A percentile compares a stretch with the other conserved stretches of the same genome.
Conservation (phyloP, 53 echinoderm and acorn worm species). For the Stichopus horrens region DNA sequence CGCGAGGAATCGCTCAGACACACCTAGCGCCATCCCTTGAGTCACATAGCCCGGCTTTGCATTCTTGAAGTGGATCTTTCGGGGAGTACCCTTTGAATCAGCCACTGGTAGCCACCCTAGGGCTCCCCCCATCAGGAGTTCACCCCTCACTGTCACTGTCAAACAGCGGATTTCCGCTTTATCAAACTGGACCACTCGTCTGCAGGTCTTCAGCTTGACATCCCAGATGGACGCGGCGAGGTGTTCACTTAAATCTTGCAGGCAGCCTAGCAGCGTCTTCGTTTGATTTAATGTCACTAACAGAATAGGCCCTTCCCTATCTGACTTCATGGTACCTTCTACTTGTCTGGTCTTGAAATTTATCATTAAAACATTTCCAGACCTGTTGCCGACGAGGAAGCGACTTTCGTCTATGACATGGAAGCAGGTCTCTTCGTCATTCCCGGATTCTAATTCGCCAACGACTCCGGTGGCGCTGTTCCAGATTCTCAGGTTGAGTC, state of each 20-base stretch:
- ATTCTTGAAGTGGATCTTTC: not conserved
- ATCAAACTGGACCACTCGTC: not conserved
- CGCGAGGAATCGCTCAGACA: not conserved
- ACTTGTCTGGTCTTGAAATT: not conserved
- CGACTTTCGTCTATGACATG: not conserved
- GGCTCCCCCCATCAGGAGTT: not conserved
- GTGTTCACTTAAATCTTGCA: not conserved
- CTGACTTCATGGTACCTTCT: not conserved
- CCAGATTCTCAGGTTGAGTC: conserved; percentile 1
- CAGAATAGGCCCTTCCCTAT: not conserved
- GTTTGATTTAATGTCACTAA: not conserved
- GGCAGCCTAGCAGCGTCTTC: not conserved
- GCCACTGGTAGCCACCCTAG: not conserved
- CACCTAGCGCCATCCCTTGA: not conserved
- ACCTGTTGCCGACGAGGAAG: conserved; percentile 3
- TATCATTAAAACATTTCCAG: not conserved
- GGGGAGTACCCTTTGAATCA: not conserved
- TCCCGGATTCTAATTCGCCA: conserved; percentile 7
- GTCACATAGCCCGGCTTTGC: not conserved
- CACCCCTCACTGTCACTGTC: not conserved
- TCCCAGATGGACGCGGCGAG: conserved; percentile 8
- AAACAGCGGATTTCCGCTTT: not conserved
- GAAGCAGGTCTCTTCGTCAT: not conserved
- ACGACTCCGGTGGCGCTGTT: not conserved
- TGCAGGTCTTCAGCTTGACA: not conserved